Evolutionary conservation across 2,113 vertebrate genomes (phyloP).

Genomic region (Nansenia antarctica): DNA sequence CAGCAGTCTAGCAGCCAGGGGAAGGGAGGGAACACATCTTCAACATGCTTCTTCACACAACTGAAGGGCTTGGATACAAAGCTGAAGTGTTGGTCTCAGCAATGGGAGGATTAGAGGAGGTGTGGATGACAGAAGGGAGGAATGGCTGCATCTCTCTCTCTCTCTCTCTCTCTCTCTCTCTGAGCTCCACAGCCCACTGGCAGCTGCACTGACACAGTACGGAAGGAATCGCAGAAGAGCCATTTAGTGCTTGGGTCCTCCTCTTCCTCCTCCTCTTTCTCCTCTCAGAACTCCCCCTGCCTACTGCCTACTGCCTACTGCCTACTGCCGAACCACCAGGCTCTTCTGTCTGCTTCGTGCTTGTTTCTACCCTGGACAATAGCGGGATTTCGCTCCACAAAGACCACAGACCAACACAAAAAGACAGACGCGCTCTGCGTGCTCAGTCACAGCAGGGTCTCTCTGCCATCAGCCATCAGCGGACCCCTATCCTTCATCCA

Average conservation of each 20-base stretch:
- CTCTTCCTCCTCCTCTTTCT: background rate
- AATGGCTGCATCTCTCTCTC: background rate
- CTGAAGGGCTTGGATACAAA: conserved; percentile 3
- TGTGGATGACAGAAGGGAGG: background rate
- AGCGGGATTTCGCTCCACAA: background rate
- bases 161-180: background rate
- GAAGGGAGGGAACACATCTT: background rate
- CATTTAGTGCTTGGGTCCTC: conserved; percentile 8
- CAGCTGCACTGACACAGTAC: conserved; percentile 22
- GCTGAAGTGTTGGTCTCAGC: conserved; percentile 4
- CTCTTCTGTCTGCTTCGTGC: background rate
- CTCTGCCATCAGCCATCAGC: background rate
- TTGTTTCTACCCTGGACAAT: background rate
- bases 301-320: background rate
- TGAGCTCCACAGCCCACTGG: conserved; percentile 5
- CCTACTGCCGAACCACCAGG: background rate
- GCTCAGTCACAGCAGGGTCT: background rate
- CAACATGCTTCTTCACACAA: background rate
- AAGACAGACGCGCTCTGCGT: background rate
- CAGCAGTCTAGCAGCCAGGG: background rate
- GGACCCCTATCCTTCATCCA: background rate
- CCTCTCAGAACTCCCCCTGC: background rate
- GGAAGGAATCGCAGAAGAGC: conserved; percentile 25
- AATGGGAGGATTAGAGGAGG: background rate
- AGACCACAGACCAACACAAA: background rate